Conservation (phyloP, 1,140 invertebrate species). For the Drosophila obscura region DNA sequence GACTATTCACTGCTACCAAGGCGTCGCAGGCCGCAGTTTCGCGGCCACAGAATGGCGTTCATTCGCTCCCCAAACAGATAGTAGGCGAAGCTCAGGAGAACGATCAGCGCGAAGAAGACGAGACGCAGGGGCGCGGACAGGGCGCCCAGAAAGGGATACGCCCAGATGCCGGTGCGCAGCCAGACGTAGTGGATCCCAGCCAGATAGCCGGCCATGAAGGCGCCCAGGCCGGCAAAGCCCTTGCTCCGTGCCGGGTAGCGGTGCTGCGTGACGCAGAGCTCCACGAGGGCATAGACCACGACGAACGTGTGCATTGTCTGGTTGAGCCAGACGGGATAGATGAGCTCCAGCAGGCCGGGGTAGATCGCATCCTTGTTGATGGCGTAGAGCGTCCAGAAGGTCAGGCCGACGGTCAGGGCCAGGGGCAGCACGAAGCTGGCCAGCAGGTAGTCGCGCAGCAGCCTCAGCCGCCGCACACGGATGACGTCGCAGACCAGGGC, state of each 20-base stretch:
- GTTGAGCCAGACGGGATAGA: conserved; percentile 93
- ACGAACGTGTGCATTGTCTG: conserved; percentile 93
- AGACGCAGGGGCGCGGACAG: conserved; percentile 86
- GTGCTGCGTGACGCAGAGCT: conserved; percentile 87
- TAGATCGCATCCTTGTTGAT: conserved; percentile 92
- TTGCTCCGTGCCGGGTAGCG: conserved; percentile 87
- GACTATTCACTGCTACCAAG: neutral
- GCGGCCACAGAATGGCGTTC: conserved; percentile 15
- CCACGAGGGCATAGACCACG: conserved; percentile 87
- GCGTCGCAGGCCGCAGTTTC: too few species aligned
- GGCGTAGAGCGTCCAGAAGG: conserved; percentile 93
- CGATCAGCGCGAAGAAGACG: conserved; percentile 23
- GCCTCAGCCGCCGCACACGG: conserved; percentile 87
- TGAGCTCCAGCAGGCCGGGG: conserved; percentile 89
- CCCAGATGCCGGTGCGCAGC: conserved; percentile 89
- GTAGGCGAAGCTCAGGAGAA: conserved; percentile 18
- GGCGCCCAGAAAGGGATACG: conserved; percentile 92
- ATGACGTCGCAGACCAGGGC: conserved; percentile 88
- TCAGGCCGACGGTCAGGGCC: conserved; percentile 91
- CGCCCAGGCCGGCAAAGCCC: conserved; percentile 85
- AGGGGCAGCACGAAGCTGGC: conserved; percentile 90
- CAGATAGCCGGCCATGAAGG: conserved; percentile 88
- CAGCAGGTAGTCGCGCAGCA: conserved; percentile 88
- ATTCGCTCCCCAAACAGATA: conserved; percentile 49
- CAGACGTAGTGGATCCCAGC: conserved; percentile 90